These are phyloP conservation scores for Bilobella aurantiaca DNA, from an alignment of 1,140 invertebrate species.

Conservation along the genomic window DNA sequence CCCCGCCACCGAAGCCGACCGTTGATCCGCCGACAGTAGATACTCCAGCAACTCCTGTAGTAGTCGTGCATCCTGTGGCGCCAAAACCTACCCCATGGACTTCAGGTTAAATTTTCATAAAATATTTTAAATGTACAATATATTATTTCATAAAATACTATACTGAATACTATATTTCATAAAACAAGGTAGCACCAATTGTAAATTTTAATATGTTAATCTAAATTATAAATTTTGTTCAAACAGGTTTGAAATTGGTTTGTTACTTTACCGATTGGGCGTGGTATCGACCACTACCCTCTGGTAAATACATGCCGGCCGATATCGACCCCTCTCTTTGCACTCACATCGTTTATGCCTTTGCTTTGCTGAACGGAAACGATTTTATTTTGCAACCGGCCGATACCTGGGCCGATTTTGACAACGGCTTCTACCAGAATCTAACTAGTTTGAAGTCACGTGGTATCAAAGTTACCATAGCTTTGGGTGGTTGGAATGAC, in stretches of 20 bases:
- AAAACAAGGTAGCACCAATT: not conserved
- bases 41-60: conserved; percentile 3
- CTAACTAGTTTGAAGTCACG: conserved; percentile 47
- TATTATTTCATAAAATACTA: not conserved
- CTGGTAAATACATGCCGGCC: conserved; percentile 52
- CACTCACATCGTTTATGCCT: conserved; percentile 63
- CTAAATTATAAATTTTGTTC: conserved; percentile 4
- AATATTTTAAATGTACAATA: too few relatives aligned
- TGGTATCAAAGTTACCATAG: conserved; percentile 46
- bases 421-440: conserved; percentile 55
- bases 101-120: too few relatives aligned
- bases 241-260: conserved; percentile 47
- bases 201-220: conserved; percentile 8
- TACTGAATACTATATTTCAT: not conserved
- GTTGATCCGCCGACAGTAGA: too few relatives aligned
- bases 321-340: conserved; percentile 56
- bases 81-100: not conserved
- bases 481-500: conserved; percentile 46
- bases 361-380: conserved; percentile 52
- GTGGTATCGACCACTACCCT: conserved; percentile 52
- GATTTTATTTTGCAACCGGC: conserved; percentile 47
- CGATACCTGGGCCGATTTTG: conserved; percentile 36
- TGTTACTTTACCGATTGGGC: conserved; percentile 69
- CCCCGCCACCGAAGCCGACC: too few relatives aligned
- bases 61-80: not conserved